A percentile compares a stretch with the other conserved stretches of the same genome.
Evolutionary conservation across 2,888 invertebrate genomes (phyloP).

Genomic region (Oasisia sp.): DNA sequence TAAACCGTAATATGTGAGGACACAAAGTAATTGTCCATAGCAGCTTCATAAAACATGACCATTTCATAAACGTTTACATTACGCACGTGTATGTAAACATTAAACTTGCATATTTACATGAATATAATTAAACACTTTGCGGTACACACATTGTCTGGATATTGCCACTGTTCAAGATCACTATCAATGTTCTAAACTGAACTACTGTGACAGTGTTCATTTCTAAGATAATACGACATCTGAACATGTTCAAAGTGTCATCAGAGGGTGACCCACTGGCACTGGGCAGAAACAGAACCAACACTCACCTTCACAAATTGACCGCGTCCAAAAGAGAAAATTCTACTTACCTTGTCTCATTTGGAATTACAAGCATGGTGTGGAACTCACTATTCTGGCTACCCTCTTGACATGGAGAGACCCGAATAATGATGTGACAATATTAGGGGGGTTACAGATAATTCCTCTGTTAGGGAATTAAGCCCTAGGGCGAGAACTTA

Average conservation of each 20-base stretch:
- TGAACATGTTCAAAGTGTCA: neutral
- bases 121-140: neutral
- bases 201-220: neutral
- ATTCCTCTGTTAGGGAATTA: too few relatives aligned
- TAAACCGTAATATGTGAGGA: neutral
- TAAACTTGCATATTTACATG: neutral
- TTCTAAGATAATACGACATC: neutral
- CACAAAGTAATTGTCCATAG: neutral
- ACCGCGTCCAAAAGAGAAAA: neutral
- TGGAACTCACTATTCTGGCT: neutral
- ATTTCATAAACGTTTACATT: neutral
- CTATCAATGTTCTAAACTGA: neutral
- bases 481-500: too few relatives aligned
- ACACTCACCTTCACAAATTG: neutral
- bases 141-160: neutral
- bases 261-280: slow-evolving; percentile 4
- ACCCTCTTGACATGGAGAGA: too few relatives aligned
- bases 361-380: neutral
- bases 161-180: neutral
- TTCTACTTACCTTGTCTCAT: neutral
- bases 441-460: too few relatives aligned
- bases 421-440: too few relatives aligned
- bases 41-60: neutral
- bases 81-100: neutral
- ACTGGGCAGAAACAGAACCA: neutral